Percentiles rank a stretch among this genome's conserved stretches.
Conservation (phyloP, 2,888 invertebrate species). For the Diarsia brunnea region DNA sequence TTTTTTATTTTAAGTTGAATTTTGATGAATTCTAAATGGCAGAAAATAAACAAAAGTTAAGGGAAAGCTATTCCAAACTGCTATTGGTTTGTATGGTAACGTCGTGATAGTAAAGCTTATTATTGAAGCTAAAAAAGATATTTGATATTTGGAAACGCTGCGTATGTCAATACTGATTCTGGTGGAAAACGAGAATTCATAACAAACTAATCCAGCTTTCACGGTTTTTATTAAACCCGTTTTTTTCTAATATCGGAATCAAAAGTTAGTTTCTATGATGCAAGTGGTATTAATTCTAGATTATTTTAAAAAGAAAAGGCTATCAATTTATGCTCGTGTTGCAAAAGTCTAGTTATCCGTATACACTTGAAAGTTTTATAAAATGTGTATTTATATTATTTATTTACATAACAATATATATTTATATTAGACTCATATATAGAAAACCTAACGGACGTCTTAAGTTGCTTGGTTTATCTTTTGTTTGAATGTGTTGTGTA, state of each 20-base stretch:
- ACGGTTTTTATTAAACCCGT: constrained; percentile 14
- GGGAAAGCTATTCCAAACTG: not conserved
- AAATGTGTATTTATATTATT: constrained; percentile 22
- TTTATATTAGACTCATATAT: constrained; percentile 25
- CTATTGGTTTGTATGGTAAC: constrained; percentile 9
- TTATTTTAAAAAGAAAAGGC: constrained; percentile 12
- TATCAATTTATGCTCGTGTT: constrained; percentile 15
- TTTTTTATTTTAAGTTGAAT: constrained; percentile 37
- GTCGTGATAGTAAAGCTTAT: constrained; percentile 6
- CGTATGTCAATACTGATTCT: constrained; percentile 53
- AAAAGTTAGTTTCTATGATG: constrained; percentile 16
- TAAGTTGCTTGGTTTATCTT: constrained; percentile 47
- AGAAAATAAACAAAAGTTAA: constrained; percentile 1
- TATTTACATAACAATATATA: constrained; percentile 19
- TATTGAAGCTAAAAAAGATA: constrained; percentile 7
- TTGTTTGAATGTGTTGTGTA: constrained; percentile 38
- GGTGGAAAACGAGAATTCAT: not conserved
- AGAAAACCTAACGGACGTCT: constrained; percentile 30
- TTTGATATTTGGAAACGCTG: constrained; percentile 31
- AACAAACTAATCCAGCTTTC: not conserved
- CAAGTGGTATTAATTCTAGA: constrained; percentile 5
- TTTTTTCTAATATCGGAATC: constrained; percentile 19
- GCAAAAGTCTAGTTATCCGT: constrained; percentile 16
- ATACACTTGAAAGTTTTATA: constrained; percentile 6
- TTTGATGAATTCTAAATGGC: not conserved